Conservation (phyloP, 1,140 invertebrate genomes). For the Ceratosolen solmsi region DNA sequence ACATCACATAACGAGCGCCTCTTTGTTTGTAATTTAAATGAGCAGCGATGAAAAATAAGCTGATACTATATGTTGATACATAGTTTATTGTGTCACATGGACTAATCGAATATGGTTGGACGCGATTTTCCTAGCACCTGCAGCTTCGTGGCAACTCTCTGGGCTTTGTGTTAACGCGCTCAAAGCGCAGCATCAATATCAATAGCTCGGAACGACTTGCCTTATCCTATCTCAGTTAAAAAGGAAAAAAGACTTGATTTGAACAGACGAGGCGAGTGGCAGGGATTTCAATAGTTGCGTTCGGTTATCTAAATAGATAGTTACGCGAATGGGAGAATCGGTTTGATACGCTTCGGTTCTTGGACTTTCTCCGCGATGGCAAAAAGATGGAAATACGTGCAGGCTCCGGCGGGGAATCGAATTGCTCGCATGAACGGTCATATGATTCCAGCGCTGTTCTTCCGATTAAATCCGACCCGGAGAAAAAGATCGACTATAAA, state of each 20-base stretch:
- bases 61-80: neutral
- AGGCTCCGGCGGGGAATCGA: constrained; percentile 16
- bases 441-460: constrained; percentile 27
- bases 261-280: neutral
- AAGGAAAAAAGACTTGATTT: neutral
- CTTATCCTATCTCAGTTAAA: neutral
- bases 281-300: neutral
- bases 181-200: neutral
- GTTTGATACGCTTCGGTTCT: constrained; percentile 30
- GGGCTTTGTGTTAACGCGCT: neutral
- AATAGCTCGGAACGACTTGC: neutral
- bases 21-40: constrained; percentile 23
- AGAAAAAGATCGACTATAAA: constrained; percentile 42
- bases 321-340: constrained; percentile 30
- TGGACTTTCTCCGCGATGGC: constrained; percentile 37
- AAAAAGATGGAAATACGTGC: constrained; percentile 41
- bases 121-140: neutral
- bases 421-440: constrained; percentile 32
- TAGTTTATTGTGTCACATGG: neutral
- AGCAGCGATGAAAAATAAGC: neutral
- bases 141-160: neutral
- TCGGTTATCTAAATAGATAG: constrained; percentile 24
- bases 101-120: neutral
- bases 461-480: constrained; percentile 27
- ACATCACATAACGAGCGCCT: neutral